phyloP scores from a whole-genome alignment of 2,888 invertebrate genomes.

The Xylophagus ater region DNA sequence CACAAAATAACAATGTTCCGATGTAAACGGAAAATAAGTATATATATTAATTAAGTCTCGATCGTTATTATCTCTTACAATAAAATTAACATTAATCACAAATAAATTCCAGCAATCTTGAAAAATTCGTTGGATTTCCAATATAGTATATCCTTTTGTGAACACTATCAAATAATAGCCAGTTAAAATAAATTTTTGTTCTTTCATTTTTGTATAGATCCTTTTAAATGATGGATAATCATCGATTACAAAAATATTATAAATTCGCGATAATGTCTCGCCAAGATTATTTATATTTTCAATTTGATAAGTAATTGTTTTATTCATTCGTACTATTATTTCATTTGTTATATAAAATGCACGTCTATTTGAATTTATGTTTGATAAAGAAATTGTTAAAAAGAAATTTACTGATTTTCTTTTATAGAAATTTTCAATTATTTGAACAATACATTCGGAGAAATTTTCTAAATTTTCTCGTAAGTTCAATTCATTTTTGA shows the following conservation, averaged over 20 bases:
- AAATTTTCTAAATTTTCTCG: no score
- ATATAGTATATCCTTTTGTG: neutral
- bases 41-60: constrained; percentile 23
- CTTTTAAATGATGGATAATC: neutral
- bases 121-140: constrained; percentile 25
- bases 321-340: neutral
- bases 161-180: constrained; percentile 8
- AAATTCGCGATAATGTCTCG: neutral
- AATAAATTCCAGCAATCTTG: constrained; percentile 27
- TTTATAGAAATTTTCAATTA: neutral
- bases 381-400: neutral
- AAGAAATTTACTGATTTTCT: neutral
- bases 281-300: neutral
- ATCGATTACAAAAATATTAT: constrained; percentile 7
- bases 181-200: neutral
- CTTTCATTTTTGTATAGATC: neutral
- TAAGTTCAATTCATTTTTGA: no score
- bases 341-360: neutral
- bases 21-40: constrained; percentile 30
- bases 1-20: constrained; percentile 24
- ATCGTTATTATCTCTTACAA: constrained; percentile 16
- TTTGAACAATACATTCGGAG: neutral
- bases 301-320: neutral
- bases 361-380: neutral
- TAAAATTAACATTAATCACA: constrained; percentile 28